Evolutionary conservation across 2,888 invertebrate genomes (phyloP).

Genomic region (Drosophila quinaria): DNA sequence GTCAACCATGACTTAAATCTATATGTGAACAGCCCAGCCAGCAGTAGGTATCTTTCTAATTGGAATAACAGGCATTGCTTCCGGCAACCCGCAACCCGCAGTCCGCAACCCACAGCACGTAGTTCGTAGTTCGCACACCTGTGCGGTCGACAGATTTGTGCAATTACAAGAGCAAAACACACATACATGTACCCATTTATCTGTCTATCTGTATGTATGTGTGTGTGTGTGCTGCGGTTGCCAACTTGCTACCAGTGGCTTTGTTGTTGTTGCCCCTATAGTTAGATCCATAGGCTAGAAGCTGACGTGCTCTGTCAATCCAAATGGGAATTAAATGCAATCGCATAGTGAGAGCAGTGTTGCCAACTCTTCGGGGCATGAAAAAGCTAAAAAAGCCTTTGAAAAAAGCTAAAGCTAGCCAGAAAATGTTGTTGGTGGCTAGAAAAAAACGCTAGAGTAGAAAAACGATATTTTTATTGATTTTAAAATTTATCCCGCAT

Average conservation of each 20-base stretch:
- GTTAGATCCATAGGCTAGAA: constrained; percentile 3
- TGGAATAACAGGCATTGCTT: constrained; percentile 34
- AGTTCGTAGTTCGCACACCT: constrained; percentile 2
- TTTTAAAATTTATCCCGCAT: too few relatives aligned
- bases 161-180: constrained; percentile 30
- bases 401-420: too few relatives aligned
- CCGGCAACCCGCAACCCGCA: constrained; percentile 3
- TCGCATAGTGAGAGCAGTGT: constrained; percentile 26
- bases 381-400: too few relatives aligned
- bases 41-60: constrained; percentile 22
- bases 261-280: background rate
- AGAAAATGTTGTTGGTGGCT: too few relatives aligned
- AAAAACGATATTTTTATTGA: too few relatives aligned
- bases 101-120: background rate
- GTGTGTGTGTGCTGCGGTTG: constrained; percentile 8
- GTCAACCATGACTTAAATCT: constrained; percentile 30
- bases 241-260: constrained; percentile 19
- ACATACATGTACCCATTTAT: too few relatives aligned
- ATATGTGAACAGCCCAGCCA: constrained; percentile 11
- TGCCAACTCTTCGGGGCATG: too few relatives aligned
- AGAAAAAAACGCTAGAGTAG: too few relatives aligned
- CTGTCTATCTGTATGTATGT: background rate
- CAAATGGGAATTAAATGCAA: constrained; percentile 32
- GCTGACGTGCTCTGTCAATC: constrained; percentile 26
- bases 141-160: constrained; percentile 30